Percentiles rank a stretch among this genome's conserved stretches.
Evolutionary conservation across 2,888 invertebrate species (phyloP).

Genomic region (Isoperla grammatica): DNA sequence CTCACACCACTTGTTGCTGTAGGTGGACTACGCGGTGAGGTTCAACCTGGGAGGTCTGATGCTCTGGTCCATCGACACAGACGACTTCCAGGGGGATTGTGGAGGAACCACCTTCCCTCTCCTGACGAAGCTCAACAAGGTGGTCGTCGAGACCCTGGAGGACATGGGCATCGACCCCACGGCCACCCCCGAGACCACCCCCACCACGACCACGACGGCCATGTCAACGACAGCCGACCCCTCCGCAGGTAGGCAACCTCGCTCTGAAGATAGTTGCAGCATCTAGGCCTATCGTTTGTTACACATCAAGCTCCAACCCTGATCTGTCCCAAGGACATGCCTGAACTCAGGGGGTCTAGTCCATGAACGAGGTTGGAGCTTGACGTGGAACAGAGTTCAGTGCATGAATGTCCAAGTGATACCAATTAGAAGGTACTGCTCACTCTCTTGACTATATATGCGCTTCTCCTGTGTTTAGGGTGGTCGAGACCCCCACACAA

Average conservation of each 20-base stretch:
- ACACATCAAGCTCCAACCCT: no score
- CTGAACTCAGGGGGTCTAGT: no score
- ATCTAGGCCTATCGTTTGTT: no score
- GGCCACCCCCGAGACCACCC: not conserved
- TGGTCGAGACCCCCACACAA: constrained; percentile 4
- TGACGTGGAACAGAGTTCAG: no score
- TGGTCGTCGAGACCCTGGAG: constrained; percentile 27
- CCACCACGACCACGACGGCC: not conserved
- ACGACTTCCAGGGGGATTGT: constrained; percentile 39
- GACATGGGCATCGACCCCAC: not conserved
- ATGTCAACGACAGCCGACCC: constrained; percentile 3
- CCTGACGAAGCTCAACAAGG: constrained; percentile 37
- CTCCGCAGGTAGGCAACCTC: not conserved
- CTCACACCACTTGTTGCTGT: no score
- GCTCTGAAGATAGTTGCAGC: no score
- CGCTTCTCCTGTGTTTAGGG: no score
- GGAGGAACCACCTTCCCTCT: constrained; percentile 36
- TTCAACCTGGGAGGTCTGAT: constrained; percentile 39
- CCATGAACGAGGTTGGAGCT: no score
- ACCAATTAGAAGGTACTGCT: no score
- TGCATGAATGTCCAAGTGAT: no score
- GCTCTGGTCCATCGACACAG: constrained; percentile 42
- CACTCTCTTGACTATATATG: no score
- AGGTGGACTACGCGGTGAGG: constrained; percentile 32
- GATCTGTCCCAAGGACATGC: no score